Base-by-base conservation (phyloP, 2,113 vertebrate genomes). In the Sialia sialis region DNA sequence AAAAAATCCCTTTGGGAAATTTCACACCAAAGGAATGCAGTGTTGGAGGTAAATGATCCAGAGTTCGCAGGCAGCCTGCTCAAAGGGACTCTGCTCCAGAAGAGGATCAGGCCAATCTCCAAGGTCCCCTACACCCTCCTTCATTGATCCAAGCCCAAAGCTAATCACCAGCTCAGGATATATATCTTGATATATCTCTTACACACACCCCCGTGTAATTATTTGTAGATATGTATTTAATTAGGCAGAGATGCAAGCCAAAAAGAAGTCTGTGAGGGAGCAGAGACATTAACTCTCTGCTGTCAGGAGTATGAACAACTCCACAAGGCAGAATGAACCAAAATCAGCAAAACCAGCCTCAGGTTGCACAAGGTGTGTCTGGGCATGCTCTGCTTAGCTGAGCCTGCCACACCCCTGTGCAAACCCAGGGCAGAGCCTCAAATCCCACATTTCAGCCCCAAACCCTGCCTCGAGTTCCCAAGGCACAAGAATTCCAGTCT, bases 141-240 rank as follows among this genome's bases (percentile, higher is more conserved):
- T 62, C 78, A 90, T 13, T n/a, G 79, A 95, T 87, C 59, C 13
- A 4, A 90, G 60, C 68, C 56, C 36, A 46, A 54, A 82, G 69
- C 62, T 64, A 52, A 91, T 76, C 14, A 4, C 32, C 52, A 81
- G 64, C 89, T 84, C 70, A 48, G 69, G 66, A 54, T 34, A 82
- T 38, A 0, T 54, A 74, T 73, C 56, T 87, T 91, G 93, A 83
- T 23, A 63, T 34, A 66, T 51, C 63, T 39, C 75, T 83, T 52
- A 62, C 54, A 41, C 66, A 54, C 78, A 5, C 67, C 70, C 88
- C 85, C 85, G 9, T 1, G 14, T 30, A 82, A 89, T 89, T 94
- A 94, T 89, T 93, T 93, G 89, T 68, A 79, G 96, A 72, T 54
- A 69, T 4, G 54, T n/a, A 87, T 74, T 91, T 79, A 94, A 95